Base-by-base conservation (phyloP, 2,113 vertebrate species). In the Bufo bufo region DNA sequence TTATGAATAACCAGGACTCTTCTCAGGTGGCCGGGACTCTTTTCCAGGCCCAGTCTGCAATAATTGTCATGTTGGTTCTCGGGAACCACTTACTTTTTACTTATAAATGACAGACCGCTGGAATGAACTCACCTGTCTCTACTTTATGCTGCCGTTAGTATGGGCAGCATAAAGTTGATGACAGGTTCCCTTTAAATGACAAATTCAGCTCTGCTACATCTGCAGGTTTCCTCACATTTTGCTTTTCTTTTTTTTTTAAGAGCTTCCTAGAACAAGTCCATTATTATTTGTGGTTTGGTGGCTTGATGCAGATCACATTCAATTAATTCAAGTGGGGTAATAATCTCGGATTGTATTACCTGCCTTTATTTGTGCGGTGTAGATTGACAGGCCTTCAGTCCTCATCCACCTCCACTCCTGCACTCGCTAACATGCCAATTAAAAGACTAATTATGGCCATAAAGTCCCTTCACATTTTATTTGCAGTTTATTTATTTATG, bases 381-480 rank as follows among this genome's bases (percentile, higher is more conserved):
- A 71, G 79, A 82, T 74, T 88, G 86, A 88, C 86, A 83, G 79
- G 12, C 52, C 86, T 7, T 16, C 69, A 33, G 20, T 72, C 54
- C 78, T 59, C 74, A 16, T 52, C 65, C 52, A 12, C 63, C 50
- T 61, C 16, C 16, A 71, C 50, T 50, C 80, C 71, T n/a, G 17
- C 66, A 17, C 54, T 61, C 23, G 54, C 86, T 88, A 74, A 75
- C 80, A 61, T 13, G 66, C 86, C 69, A 88, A 88, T 88, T 88
- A 88, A 82, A 83, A 52, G 54, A 59, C 86, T 88, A 88, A 88
- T 88, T 71, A 83, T n/a, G 72, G 86, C 43, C 86, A 83, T 83
- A 82, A 82, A 82, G 52, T 88, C 33, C 80, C 54, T 63, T 88
- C 86, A 88, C 80, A 78, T 85, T 85, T 85, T 82, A 61, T 77